phyloP scores from a whole-genome alignment of 2,797 vertebrate species.

The Aeoliscus strigatus region DNA sequence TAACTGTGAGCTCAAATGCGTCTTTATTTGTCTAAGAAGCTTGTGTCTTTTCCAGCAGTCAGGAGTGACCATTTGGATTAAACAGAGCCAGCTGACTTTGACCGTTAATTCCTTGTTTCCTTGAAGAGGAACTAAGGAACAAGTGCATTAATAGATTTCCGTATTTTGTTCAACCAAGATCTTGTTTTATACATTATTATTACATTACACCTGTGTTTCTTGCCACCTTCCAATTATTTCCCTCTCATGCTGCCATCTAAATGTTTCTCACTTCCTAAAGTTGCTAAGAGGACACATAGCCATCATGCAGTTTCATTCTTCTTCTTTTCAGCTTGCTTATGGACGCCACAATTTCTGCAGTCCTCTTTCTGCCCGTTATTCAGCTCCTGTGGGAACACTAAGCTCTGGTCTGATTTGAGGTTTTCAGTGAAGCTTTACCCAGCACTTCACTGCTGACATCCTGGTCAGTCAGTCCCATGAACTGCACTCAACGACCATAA shows the following conservation, averaged over 20 bases:
- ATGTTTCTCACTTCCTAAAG: slow-evolving; percentile 20
- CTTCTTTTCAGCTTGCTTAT: slow-evolving; percentile 28
- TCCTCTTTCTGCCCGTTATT: slow-evolving; percentile 24
- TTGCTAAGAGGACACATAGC: slow-evolving; percentile 15
- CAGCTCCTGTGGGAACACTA: slow-evolving; percentile 19
- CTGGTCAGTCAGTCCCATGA: slow-evolving; percentile 26
- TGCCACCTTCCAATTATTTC: slow-evolving; percentile 18
- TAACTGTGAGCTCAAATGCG: neutral
- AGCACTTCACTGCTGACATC: slow-evolving; percentile 50
- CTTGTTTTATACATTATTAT: neutral
- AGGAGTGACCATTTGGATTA: slow-evolving; percentile 6
- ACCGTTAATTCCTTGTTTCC: neutral
- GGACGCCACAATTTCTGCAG: slow-evolving; percentile 4
- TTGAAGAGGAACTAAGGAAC: neutral
- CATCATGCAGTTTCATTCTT: neutral
- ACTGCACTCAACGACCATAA: slow-evolving; percentile 23
- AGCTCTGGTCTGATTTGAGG: slow-evolving; percentile 23
- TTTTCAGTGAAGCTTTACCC: slow-evolving; percentile 52
- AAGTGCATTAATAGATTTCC: neutral
- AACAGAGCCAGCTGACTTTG: slow-evolving; percentile 4
- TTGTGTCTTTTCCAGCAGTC: slow-evolving; percentile 6
- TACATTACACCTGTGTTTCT: slow-evolving; percentile 1
- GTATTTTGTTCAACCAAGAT: neutral
- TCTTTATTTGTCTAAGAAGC: neutral
- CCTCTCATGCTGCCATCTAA: slow-evolving; percentile 28